phyloP scores from a whole-genome alignment of 2,888 invertebrate genomes.

The Ochropacha duplaris region DNA sequence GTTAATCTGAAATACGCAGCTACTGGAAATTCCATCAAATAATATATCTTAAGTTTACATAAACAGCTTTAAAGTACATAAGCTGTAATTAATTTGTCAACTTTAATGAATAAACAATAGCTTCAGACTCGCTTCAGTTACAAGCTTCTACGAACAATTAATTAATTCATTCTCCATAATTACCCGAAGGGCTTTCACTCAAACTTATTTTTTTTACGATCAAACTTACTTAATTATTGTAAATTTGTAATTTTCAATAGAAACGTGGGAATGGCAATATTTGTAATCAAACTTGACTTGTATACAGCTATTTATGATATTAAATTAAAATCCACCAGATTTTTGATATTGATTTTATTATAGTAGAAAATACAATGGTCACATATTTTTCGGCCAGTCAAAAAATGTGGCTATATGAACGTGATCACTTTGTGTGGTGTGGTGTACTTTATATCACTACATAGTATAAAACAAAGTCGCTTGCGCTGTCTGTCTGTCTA shows the following conservation, averaged over 20 bases:
- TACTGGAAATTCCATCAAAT: neutral
- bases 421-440: too few relatives aligned
- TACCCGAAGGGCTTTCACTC: constrained; percentile 11
- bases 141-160: constrained; percentile 11
- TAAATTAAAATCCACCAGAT: too few relatives aligned
- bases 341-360: too few relatives aligned
- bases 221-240: neutral
- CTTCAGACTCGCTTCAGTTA: constrained; percentile 13
- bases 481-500: too few relatives aligned
- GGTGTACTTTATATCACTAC: too few relatives aligned
- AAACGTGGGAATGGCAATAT: neutral
- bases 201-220: neutral
- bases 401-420: too few relatives aligned
- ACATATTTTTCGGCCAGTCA: too few relatives aligned
- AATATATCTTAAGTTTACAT: neutral
- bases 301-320: too few relatives aligned
- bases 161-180: constrained; percentile 25
- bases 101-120: constrained; percentile 33
- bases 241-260: neutral
- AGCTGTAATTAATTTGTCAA: constrained; percentile 32
- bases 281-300: neutral
- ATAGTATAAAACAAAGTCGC: too few relatives aligned
- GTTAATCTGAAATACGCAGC: too few relatives aligned
- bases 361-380: too few relatives aligned
- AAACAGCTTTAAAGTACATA: constrained; percentile 4